Base-by-base conservation (phyloP, 1,140 invertebrate genomes). In the Heliothis virescens region DNA sequence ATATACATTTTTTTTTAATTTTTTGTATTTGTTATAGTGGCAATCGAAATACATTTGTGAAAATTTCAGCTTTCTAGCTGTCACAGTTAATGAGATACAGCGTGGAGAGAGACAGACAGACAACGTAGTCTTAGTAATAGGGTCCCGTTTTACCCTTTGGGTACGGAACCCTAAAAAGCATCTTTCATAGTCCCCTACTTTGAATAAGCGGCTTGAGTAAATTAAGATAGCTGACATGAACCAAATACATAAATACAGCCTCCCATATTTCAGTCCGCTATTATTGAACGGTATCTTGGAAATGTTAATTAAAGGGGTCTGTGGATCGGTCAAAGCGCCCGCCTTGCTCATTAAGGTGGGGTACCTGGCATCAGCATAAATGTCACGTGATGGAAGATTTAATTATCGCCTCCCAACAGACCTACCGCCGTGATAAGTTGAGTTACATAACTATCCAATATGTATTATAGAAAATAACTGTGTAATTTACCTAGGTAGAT, bases 271-370 rank as follows among this genome's bases (percentile, higher is more conserved):
- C 62, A 69, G 52, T 67, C 59, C 60, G 82, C 79, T 87, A 87
- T 86, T 85, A 88, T 83, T 81, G 78, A 79, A 82, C 82, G 79
- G 83, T 88, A 89, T 87, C 83, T 88, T 81, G 83, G 82, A 93
- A 91, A 94, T 92, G 89, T 90, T 92, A 94, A 94, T 94, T 92
- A 92, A 91, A 86, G 86, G 87, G 82, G 84, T 85, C 84, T 83
- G 80, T 87, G 84, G 87, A 88, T 87, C 79, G 88, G 87, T 90
- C 90, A 93, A 92, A 92, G 90, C 78, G 86, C 83, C 87, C 89
- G 88, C 88, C 84, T 82, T 77, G 65, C 83, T 90, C 90, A 90
- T 94, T 92, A 92, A 90, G 85, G 79, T 82, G 21, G 76, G 86
- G 80, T 86, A 89, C 87, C 87, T 85, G 83, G 87, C 88, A 92